Evolutionary conservation across 2,888 invertebrate genomes (phyloP), one percentile per base, ranked within the genome.

Genomic region (Erebia palarica): DNA sequence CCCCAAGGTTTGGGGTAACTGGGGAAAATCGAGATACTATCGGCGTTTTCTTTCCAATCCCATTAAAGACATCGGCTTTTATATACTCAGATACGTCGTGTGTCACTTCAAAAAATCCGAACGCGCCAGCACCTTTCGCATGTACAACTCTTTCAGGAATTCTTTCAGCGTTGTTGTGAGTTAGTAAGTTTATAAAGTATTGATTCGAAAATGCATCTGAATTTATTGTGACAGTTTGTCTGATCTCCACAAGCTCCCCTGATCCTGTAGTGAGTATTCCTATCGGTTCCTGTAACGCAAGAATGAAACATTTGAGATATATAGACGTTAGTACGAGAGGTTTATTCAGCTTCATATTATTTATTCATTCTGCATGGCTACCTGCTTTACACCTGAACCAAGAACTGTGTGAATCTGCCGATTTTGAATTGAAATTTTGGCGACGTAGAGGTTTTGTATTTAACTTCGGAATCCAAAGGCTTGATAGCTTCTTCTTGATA

Each of bases 81-180:
- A 94, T 94, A 83, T 97, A 97, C 80, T 96, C 94, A 0, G 94
- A 94, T 66, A 97, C 96, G 84, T 97, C 97, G 78, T 97, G 95
- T 0, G 97, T 97, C 3, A 97, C 96, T 86, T 97, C 96, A 78
- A 97, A 97, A 80, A 96, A 96, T 1, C 96, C 97, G 83, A 96
- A 96, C 1, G 97, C 97, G 18, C 96, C 98, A 53, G 96, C 96
- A 73, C 98, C 98, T 90, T 98, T 98, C 0, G 98, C 98, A 84
- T 98, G 98, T 1, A 97, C 98, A 0, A 98, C 96, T 77, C 98
- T 94, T 84, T 98, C 98, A 0, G 98, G 98, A 79, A 98, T 98
- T 71, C 98, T 94, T 86, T 98, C 98, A 27, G 97, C 94, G 82
- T 95, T 95, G 79, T 97, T 97, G 83, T 97, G 96, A 0, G 95